Base-by-base conservation (phyloP, 1,140 invertebrate genomes). In the Coptotermes formosanus region DNA sequence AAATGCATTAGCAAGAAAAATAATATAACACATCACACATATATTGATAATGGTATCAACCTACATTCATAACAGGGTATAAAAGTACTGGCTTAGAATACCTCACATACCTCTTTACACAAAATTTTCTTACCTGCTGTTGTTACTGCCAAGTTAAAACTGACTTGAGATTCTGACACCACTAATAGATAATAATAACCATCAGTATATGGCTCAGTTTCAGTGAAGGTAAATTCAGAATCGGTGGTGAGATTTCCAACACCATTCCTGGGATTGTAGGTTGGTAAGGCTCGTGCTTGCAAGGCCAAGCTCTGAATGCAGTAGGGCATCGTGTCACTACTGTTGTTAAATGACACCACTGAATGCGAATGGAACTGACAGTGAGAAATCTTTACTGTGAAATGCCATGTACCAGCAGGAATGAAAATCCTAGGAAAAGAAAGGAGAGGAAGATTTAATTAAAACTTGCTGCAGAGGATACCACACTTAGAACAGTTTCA, bases 171-270 rank as follows among this genome's bases (percentile, higher is more conserved):
- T 86, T 90, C 90, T 9, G 92, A 91, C 55, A 92, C 89, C 52
- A 93, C 89, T 87, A 93, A 88, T 81, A 93, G 88, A 89, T 93
- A 93, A 88, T 93, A 93, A 89, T 93, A 93, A 83, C 90, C 90
- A 88, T 93, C 92, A 87, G 92, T 91, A 86, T 89, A 92, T 25
- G 93, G 93, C n/a, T 91, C 89, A n/a, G 87, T 87, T 89, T 92
- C 91, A 32, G 85, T 89, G 87, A 92, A 92, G 11, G 88, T 89
- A 81, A 91, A 90, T 81, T 88, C 90, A 88, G 88, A 89, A 43
- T 89, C 89, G 69, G 88, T 89, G n/a, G 89, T 90, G 8, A 92
- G 86, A 88, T 90, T 91, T 87, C 86, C 88, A 69, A 89, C 89
- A 84, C 88, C 86, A 75, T 30, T 75, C 85, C 87, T 88, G 16